Percentiles rank a stretch among this genome's conserved stretches.
These are phyloP conservation scores for Macroglossus sobrinus DNA, from an alignment of 2,113 vertebrate species.

Conservation along the genomic window DNA sequence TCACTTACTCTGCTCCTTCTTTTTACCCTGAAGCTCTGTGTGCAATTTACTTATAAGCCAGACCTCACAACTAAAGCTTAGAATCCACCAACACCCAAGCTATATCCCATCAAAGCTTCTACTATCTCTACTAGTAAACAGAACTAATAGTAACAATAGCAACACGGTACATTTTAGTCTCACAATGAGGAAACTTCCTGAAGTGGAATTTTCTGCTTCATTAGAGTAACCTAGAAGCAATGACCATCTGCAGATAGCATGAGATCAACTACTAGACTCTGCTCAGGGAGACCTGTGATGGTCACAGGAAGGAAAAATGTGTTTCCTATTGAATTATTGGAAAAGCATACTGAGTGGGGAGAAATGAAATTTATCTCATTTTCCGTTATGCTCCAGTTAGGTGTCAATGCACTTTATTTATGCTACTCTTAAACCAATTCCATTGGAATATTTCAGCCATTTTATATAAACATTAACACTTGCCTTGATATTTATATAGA, in stretches of 20 bases:
- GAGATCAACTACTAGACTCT: conserved; percentile 22
- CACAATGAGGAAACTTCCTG: conserved; percentile 55
- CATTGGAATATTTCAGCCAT: not conserved
- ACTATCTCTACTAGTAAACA: conserved; percentile 58
- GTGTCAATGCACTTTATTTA: not conserved
- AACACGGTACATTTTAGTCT: conserved; percentile 1
- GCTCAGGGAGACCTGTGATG: not conserved
- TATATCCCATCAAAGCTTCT: conserved; percentile 22
- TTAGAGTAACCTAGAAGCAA: conserved; percentile 72
- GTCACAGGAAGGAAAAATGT: conserved; percentile 50
- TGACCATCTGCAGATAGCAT: conserved; percentile 53
- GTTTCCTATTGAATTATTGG: conserved; percentile 62
- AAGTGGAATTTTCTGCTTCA: conserved; percentile 72
- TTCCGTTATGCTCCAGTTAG: not conserved
- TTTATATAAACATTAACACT: not conserved
- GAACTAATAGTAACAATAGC: conserved; percentile 64
- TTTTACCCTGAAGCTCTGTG: not conserved
- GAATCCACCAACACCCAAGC: not conserved
- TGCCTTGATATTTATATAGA: not conserved
- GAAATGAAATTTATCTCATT: conserved; percentile 41
- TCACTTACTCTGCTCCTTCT: not conserved
- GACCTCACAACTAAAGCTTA: not conserved
- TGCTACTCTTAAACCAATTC: not conserved
- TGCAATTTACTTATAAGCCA: not conserved
- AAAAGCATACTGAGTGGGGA: conserved; percentile 37